Conservation (phyloP, 2,113 vertebrate genomes). For the Cyphomyrus plagiostoma region DNA sequence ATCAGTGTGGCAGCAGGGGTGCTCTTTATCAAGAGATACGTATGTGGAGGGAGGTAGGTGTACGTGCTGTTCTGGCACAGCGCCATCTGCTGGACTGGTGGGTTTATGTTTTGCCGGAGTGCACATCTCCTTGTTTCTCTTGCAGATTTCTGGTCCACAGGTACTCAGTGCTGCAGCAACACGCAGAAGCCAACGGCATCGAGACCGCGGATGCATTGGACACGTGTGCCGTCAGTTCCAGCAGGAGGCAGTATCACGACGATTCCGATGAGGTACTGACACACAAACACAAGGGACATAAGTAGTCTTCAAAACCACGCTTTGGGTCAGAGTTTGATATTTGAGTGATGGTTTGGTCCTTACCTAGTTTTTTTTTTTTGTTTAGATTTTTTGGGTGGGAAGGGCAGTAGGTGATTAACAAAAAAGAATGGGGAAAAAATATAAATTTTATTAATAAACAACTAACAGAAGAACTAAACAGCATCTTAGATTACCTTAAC, state of each 20-base stretch:
- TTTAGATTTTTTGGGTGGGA: neutral
- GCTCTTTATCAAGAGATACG: conserved; percentile 82
- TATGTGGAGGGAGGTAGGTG: conserved; percentile 86
- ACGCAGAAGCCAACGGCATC: conserved; percentile 71
- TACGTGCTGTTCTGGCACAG: neutral
- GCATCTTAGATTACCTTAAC: neutral
- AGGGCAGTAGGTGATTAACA: neutral
- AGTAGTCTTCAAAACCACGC: neutral
- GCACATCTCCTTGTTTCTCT: neutral
- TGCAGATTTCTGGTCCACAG: conserved; percentile 87
- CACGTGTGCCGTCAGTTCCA: conserved; percentile 48
- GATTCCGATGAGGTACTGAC: conserved; percentile 83
- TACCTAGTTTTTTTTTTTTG: neutral
- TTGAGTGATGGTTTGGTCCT: neutral
- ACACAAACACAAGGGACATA: neutral
- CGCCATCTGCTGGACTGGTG: neutral
- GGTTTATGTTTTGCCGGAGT: neutral
- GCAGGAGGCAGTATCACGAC: conserved; percentile 70
- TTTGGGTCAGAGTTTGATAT: neutral
- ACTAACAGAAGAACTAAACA: neutral
- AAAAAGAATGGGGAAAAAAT: neutral
- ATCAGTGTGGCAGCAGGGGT: conserved; percentile 57
- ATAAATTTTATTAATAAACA: neutral
- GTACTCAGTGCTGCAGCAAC: conserved; percentile 79
- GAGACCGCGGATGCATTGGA: conserved; percentile 73